Conservation (phyloP, 2,797 vertebrate genomes). For the Nannoperca obscura region DNA sequence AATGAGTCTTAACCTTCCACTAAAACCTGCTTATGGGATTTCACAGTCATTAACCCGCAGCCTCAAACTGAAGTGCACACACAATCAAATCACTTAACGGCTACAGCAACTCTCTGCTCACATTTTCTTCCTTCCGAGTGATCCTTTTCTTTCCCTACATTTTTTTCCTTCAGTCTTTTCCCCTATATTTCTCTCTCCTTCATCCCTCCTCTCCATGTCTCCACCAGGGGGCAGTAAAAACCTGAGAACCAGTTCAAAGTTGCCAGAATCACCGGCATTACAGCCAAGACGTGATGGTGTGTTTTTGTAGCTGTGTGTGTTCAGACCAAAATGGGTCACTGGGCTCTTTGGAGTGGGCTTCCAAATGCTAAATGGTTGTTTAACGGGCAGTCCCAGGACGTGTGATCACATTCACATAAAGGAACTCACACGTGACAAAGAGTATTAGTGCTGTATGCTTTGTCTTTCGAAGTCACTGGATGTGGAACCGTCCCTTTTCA, state of each 20-base stretch:
- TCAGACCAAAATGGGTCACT: constrained; percentile 4
- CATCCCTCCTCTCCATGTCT: neutral
- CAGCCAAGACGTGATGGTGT: constrained; percentile 2
- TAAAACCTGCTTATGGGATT: constrained; percentile 60
- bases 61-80: constrained; percentile 38
- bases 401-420: constrained; percentile 12
- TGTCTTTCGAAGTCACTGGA: neutral
- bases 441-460: neutral
- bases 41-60: constrained; percentile 63
- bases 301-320: constrained; percentile 6
- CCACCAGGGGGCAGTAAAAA: constrained; percentile 69
- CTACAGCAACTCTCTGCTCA: constrained; percentile 5
- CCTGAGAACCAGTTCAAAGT: constrained; percentile 24
- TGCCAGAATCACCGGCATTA: neutral
- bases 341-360: constrained; percentile 31
- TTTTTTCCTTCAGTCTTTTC: neutral
- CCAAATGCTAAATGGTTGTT: constrained; percentile 30
- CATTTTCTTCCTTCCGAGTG: neutral
- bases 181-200: neutral
- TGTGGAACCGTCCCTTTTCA: neutral
- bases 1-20: constrained; percentile 59
- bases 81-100: constrained; percentile 24
- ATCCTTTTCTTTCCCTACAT: neutral
- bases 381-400: constrained; percentile 18
- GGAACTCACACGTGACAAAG: neutral